These are phyloP conservation scores for Vimba vimba DNA, from an alignment of 2,113 vertebrate genomes.

Conservation along the genomic window DNA sequence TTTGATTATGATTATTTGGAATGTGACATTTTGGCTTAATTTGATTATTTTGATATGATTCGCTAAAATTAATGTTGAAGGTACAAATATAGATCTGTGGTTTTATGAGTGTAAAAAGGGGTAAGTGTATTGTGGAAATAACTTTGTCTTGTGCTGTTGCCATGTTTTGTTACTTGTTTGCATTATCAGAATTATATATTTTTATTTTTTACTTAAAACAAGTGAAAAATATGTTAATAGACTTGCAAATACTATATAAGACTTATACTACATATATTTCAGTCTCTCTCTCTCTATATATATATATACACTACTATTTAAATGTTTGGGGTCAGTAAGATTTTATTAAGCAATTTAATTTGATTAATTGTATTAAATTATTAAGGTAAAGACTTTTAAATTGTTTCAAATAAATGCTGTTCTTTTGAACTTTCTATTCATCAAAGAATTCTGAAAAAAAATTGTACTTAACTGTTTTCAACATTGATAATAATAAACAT, in stretches of 20 bases:
- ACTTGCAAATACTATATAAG: background rate
- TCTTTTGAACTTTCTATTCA: too few species aligned
- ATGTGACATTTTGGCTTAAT: background rate
- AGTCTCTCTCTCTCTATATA: too few species aligned
- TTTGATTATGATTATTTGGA: too few species aligned
- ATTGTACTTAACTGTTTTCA: background rate
- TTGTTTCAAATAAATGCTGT: background rate
- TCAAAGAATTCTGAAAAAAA: too few species aligned
- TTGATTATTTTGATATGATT: background rate
- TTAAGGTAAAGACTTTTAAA: background rate
- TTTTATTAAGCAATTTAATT: background rate
- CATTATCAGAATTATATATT: too few species aligned
- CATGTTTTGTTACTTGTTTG: background rate
- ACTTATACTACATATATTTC: background rate
- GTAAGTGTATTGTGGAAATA: background rate
- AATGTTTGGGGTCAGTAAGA: too few species aligned
- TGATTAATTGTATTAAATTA: background rate
- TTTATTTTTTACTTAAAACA: background rate
- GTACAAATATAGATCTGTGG: background rate
- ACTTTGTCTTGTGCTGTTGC: background rate
- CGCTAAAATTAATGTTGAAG: background rate
- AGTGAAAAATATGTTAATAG: background rate
- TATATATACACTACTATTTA: background rate
- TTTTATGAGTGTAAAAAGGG: background rate
- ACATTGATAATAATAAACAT: background rate